Percentiles rank a stretch among this genome's conserved stretches.
phyloP scores from a whole-genome alignment of 2,888 invertebrate genomes.

The Leucophora obtusa region DNA sequence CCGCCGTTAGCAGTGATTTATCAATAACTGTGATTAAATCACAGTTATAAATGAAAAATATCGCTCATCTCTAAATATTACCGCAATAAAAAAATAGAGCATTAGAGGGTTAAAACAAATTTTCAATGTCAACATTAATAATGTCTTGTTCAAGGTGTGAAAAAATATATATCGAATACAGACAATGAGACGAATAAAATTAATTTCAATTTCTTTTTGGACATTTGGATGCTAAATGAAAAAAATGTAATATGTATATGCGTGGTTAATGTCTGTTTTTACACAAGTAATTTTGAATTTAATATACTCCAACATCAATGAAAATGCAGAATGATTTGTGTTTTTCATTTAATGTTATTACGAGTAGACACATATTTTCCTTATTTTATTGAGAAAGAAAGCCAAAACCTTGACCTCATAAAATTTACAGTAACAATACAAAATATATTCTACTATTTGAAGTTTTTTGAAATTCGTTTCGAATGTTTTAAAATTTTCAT shows the following conservation, averaged over 20 bases:
- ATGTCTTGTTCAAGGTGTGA: constrained; percentile 52
- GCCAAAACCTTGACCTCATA: constrained; percentile 26
- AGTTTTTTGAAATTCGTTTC: too few relatives aligned
- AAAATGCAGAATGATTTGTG: constrained; percentile 44
- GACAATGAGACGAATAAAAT: constrained; percentile 40
- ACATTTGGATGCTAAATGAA: constrained; percentile 23
- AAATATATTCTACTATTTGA: too few relatives aligned
- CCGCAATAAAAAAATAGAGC: too few relatives aligned
- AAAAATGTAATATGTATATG: constrained; percentile 9
- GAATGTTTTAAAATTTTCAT: not conserved
- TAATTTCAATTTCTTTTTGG: constrained; percentile 18
- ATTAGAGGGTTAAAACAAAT: too few relatives aligned
- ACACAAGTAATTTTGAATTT: constrained; percentile 36
- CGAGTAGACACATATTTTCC: not conserved
- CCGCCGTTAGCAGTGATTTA: too few relatives aligned
- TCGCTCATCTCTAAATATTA: too few relatives aligned
- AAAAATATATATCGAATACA: constrained; percentile 20
- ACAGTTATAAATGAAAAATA: too few relatives aligned
- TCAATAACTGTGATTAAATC: too few relatives aligned
- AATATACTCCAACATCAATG: constrained; percentile 30
- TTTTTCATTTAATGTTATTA: constrained; percentile 18
- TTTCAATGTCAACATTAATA: constrained; percentile 57
- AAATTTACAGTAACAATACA: constrained; percentile 20
- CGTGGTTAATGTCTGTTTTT: constrained; percentile 41
- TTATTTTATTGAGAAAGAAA: constrained; percentile 4